Percentiles rank a stretch among this genome's conserved stretches.
Evolutionary conservation across 2,113 vertebrate species (phyloP).

Genomic region (Tychaedon coryphoeus): DNA sequence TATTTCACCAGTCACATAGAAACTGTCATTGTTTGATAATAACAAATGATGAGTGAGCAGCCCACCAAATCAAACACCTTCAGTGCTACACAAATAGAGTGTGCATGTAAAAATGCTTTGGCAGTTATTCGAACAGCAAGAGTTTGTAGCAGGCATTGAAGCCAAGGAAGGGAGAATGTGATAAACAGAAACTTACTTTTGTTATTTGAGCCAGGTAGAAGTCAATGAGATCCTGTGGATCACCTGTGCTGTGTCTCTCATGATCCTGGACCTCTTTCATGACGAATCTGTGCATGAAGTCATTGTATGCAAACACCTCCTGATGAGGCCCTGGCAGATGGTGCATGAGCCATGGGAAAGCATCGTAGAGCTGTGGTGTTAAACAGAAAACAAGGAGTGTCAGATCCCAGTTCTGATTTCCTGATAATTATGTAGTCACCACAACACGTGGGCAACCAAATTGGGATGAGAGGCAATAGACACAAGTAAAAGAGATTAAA

Average conservation of each 20-base stretch:
- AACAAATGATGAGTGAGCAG: neutral
- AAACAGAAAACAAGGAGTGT: neutral
- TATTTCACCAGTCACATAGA: neutral
- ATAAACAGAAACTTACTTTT: constrained; percentile 43
- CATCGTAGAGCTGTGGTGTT: constrained; percentile 52
- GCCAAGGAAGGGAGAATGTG: neutral
- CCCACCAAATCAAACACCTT: neutral
- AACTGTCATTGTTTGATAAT: neutral
- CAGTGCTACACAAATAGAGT: neutral
- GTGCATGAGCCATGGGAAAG: constrained; percentile 56
- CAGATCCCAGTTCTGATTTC: neutral
- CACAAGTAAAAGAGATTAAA: neutral
- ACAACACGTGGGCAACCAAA: neutral
- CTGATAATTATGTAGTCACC: neutral
- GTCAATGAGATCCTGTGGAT: constrained; percentile 54
- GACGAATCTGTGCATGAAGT: constrained; percentile 37
- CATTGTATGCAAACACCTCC: constrained; percentile 22
- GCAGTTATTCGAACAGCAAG: neutral
- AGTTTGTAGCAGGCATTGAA: neutral
- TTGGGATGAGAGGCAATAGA: neutral
- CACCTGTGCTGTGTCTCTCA: neutral
- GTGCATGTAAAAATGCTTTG: neutral
- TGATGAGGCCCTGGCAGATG: constrained; percentile 58
- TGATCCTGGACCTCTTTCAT: constrained; percentile 22
- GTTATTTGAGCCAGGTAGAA: constrained; percentile 64